These are phyloP conservation scores for Microchrysa polita DNA, from an alignment of 2,888 invertebrate species.

Conservation along the genomic window DNA sequence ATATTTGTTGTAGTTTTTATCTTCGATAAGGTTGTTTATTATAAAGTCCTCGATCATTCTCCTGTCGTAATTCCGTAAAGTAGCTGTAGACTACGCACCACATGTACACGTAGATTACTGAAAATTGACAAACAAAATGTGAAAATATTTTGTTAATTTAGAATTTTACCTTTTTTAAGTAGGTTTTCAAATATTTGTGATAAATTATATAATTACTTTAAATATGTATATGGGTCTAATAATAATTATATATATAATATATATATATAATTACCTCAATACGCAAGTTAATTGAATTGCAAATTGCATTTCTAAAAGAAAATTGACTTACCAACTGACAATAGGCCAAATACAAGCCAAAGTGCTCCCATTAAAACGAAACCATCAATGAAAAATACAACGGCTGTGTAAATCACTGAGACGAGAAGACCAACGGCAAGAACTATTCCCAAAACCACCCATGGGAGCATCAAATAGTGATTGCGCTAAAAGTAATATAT, in stretches of 20 bases:
- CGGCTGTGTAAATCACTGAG: constrained; percentile 81
- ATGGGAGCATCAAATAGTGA: constrained; percentile 84
- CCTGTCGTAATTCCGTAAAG: constrained; percentile 76
- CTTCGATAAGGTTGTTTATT: constrained; percentile 74
- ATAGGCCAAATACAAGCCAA: constrained; percentile 71
- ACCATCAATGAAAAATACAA: constrained; percentile 76
- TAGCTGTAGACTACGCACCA: constrained; percentile 88
- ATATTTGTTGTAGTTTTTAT: constrained; percentile 53
- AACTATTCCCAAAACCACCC: constrained; percentile 84
- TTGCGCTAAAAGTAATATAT: constrained; percentile 75
- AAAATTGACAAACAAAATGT: constrained; percentile 60
- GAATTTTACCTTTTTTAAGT: no score
- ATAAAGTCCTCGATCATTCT: constrained; percentile 77
- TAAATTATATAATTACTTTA: no score
- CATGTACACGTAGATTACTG: constrained; percentile 81
- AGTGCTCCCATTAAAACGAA: constrained; percentile 68
- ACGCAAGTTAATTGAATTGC: no score
- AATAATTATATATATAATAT: no score
- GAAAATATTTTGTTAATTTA: no score
- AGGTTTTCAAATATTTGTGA: no score
- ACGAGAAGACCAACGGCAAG: constrained; percentile 80
- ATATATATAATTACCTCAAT: no score
- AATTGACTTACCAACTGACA: constrained; percentile 69
- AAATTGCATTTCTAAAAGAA: background rate
- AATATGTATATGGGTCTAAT: no score